A percentile compares a stretch with the other conserved stretches of the same genome.
phyloP scores from a whole-genome alignment of 2,797 vertebrate species.

The Parambassis ranga region DNA sequence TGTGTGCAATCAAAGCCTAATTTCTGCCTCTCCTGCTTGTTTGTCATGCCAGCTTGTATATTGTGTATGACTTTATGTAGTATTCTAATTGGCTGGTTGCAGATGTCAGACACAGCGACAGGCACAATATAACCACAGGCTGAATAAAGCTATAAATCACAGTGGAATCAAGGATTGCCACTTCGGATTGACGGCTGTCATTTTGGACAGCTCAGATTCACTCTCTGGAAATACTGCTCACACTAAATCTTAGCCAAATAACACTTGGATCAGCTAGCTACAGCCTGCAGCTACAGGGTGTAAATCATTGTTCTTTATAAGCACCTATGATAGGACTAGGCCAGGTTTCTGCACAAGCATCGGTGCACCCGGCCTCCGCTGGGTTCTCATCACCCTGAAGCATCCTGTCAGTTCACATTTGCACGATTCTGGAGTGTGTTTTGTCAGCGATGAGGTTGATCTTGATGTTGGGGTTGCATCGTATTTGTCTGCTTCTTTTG shows the following conservation, averaged over 20 bases:
- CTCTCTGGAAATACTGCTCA: too few relatives aligned
- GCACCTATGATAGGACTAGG: background rate
- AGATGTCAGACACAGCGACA: background rate
- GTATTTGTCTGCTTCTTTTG: background rate
- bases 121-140: too few relatives aligned
- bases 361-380: background rate
- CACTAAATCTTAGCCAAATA: too few relatives aligned
- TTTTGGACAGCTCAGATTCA: too few relatives aligned
- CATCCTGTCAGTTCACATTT: constrained; percentile 9
- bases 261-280: too few relatives aligned
- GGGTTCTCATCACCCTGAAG: constrained; percentile 16
- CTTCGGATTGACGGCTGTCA: too few relatives aligned
- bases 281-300: background rate
- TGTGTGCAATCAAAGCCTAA: too few relatives aligned
- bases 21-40: too few relatives aligned
- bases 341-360: background rate
- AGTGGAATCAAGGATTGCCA: too few relatives aligned
- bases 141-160: too few relatives aligned
- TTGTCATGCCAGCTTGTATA: background rate
- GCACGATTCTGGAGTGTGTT: too few relatives aligned
- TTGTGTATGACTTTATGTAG: background rate
- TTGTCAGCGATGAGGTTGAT: constrained; percentile 2
- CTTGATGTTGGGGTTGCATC: constrained; percentile 21
- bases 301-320: too few relatives aligned
- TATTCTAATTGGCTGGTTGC: background rate